These are phyloP conservation scores for Bugulina stolonifera DNA, from an alignment of 2,888 invertebrate genomes.

Conservation along the genomic window DNA sequence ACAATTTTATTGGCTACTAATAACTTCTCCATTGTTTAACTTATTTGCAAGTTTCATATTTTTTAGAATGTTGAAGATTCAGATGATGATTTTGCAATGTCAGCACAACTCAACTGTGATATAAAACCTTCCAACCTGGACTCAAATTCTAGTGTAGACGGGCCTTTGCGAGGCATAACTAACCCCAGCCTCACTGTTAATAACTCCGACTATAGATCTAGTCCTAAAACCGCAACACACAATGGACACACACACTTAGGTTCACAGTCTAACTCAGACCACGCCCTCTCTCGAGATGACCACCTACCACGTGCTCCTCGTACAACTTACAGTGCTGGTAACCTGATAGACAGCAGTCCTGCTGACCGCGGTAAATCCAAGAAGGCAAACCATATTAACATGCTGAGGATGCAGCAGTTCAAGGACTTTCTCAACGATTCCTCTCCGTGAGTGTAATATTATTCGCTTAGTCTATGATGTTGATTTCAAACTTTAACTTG, in stretches of 20 bases:
- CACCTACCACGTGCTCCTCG: too few relatives aligned
- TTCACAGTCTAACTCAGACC: too few relatives aligned
- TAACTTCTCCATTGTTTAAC: too few relatives aligned
- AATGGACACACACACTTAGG: too few relatives aligned
- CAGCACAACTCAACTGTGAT: constrained; percentile 15
- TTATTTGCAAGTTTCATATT: too few relatives aligned
- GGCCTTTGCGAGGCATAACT: neutral
- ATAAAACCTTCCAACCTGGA: neutral
- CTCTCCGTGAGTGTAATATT: too few relatives aligned
- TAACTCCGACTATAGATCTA: neutral
- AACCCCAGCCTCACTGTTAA: neutral
- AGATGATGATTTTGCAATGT: constrained; percentile 19
- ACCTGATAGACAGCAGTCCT: neutral
- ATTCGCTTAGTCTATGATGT: too few relatives aligned
- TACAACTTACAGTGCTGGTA: neutral
- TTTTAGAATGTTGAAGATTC: neutral
- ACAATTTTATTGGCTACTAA: too few relatives aligned
- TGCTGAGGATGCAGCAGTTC: neutral
- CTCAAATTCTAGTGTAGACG: neutral
- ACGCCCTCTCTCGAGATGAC: too few relatives aligned
- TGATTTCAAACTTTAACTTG: too few relatives aligned
- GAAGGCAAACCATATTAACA: neutral
- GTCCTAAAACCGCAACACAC: neutral
- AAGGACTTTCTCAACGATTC: constrained; percentile 19
- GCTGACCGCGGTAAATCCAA: neutral